Evolutionary conservation across 2,888 invertebrate species (phyloP).

Genomic region (Anorthoa munda): DNA sequence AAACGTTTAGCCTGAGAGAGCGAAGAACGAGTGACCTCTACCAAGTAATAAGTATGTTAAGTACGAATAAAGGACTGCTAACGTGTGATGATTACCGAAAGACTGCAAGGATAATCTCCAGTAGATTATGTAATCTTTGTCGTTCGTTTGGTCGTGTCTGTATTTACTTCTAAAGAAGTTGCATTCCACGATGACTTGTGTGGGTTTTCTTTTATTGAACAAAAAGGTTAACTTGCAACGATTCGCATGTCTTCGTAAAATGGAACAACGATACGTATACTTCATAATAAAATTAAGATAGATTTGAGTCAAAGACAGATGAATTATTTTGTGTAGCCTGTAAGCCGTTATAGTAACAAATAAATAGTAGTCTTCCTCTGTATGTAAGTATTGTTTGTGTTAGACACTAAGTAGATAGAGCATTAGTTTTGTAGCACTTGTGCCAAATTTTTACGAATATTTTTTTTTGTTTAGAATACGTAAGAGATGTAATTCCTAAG

Average conservation of each 20-base stretch:
- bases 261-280: slow-evolving; percentile 2
- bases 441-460: slow-evolving; percentile 44
- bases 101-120: slow-evolving; percentile 54
- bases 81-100: slow-evolving; percentile 47
- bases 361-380: slow-evolving; percentile 28
- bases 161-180: not conserved
- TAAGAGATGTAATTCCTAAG: not conserved
- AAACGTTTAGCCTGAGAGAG: not conserved
- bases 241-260: slow-evolving; percentile 1
- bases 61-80: slow-evolving; percentile 25
- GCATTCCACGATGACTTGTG: not conserved
- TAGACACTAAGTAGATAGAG: slow-evolving; percentile 8
- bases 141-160: not conserved
- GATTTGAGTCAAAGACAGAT: slow-evolving; percentile 28
- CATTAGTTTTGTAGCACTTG: slow-evolving; percentile 31
- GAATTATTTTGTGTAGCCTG: slow-evolving; percentile 18
- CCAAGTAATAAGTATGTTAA: slow-evolving; percentile 5
- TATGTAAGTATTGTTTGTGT: not conserved
- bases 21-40: not conserved
- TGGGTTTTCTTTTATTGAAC: not conserved
- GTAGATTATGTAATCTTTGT: slow-evolving; percentile 21
- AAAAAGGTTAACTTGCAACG: slow-evolving; percentile 1
- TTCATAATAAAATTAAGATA: not conserved
- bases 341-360: slow-evolving; percentile 1
- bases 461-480: not conserved